Evolutionary conservation across 2,113 vertebrate species (phyloP).

Genomic region (Camarhynchus parvulus): DNA sequence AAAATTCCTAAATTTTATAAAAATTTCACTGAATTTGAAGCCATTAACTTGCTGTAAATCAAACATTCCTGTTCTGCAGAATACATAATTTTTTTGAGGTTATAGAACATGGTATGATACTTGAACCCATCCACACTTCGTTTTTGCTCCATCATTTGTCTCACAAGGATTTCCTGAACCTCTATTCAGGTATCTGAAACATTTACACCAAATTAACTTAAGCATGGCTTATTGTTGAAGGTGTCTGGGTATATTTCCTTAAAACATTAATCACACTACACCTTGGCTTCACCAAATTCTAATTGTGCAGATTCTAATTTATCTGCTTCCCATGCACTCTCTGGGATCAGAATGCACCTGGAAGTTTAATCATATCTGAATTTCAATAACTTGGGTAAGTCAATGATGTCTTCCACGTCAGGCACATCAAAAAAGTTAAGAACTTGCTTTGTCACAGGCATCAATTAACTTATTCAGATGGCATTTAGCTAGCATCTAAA

Average conservation of each 20-base stretch:
- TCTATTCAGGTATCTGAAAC: background rate
- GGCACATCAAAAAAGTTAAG: background rate
- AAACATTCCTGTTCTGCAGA: background rate
- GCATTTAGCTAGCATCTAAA: background rate
- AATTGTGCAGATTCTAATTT: background rate
- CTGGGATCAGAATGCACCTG: background rate
- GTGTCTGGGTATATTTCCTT: background rate
- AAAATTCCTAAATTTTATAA: background rate
- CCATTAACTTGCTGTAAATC: background rate
- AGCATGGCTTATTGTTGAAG: background rate
- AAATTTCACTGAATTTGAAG: background rate
- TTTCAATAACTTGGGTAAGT: background rate
- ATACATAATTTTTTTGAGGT: background rate
- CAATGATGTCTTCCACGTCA: background rate
- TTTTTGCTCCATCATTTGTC: background rate
- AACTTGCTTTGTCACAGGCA: background rate
- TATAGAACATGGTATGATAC: background rate
- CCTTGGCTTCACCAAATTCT: background rate
- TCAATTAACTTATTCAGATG: background rate
- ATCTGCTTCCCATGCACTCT: background rate
- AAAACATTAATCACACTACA: background rate
- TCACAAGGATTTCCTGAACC: background rate
- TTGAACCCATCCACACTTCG: background rate
- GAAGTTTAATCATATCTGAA: slow-evolving; percentile 7
- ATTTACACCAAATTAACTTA: background rate